These are phyloP conservation scores for Ectemnius lituratus DNA, from an alignment of 2,888 invertebrate species.

Conservation along the genomic window DNA sequence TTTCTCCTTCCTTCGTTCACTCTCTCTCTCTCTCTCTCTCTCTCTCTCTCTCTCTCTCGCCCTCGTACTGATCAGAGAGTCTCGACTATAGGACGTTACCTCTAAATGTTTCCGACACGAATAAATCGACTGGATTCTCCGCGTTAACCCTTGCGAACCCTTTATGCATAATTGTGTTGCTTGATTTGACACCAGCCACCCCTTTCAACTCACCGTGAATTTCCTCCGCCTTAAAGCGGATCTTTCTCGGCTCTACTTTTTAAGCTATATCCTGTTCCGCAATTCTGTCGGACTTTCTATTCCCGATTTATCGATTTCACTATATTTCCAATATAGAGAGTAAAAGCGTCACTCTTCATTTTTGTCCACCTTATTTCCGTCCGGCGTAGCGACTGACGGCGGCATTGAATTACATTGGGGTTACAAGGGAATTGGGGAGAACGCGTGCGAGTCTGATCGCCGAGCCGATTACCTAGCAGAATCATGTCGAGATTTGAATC, in stretches of 20 bases:
- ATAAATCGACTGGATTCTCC: constrained; percentile 1
- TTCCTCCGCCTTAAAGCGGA: constrained; percentile 20
- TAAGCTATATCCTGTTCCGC: constrained; percentile 14
- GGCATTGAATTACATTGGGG: too few relatives aligned
- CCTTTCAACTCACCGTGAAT: neutral
- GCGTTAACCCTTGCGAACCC: constrained; percentile 2
- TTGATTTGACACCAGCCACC: neutral
- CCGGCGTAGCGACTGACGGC: neutral
- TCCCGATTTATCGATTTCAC: neutral
- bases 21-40: neutral
- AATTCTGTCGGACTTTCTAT: constrained; percentile 13
- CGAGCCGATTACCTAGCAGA: too few relatives aligned
- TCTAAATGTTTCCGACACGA: constrained; percentile 7
- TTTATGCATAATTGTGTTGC: constrained; percentile 5
- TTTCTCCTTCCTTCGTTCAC: neutral
- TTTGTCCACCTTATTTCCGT: constrained; percentile 8
- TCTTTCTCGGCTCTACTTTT: constrained; percentile 24
- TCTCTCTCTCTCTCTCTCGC: neutral
- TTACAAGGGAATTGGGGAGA: too few relatives aligned
- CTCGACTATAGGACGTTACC: neutral
- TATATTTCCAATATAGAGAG: too few relatives aligned
- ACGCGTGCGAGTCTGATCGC: too few relatives aligned
- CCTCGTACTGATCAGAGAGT: neutral
- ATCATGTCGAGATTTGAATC: too few relatives aligned
- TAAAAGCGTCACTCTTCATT: neutral